Evolutionary conservation across 2,113 vertebrate species (phyloP), one percentile per base, ranked within the genome.

Genomic region (Pholis gunnellus): DNA sequence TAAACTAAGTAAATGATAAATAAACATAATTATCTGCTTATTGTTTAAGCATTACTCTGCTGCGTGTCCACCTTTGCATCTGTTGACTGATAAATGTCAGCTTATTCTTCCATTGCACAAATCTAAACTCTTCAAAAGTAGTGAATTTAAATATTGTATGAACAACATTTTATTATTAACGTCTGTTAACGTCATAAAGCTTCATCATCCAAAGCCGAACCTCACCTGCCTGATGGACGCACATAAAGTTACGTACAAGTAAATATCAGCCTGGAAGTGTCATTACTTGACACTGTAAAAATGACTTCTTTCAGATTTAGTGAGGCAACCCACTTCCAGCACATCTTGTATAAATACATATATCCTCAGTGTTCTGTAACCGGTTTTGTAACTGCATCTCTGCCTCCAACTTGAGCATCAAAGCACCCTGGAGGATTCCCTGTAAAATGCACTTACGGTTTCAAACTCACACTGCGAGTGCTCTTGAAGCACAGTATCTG

Each of bases 401-500:
- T 68, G n/a, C 7, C 50, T 52, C 13, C 70, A 70, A 60, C 31
- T 57, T 50, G 52, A 54, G 54, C 61, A 42, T 73, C 25, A 20
- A 14, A 74, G 46, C 40, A 1, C 87, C 25, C 77, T 67, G 80
- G 80, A 84, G 87, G 71, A 78, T 87, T 75, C 61, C 13, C 78
- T 64, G 50, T 67, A 50, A 69, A 68, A 83, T 79, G 69, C 84
- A 75, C 81, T 83, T 81, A 67, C 20, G 59, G 69, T 76, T 79
- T 81, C 38, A 63, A 75, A 66, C 73, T 76, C 79, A 46, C 78
- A 76, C 87, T 50, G 74, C 50, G 68, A 85, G 79, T 27, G 46
- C 85, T 85, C 67, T 90, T 75, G 10, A 85, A 87, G 84, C 66
- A 0, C 79, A 68, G 20, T 5, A 67, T 78, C 73, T 88, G 60